These are phyloP conservation scores for Miltochrista miniata DNA, from an alignment of 2,888 invertebrate genomes.

Conservation along the genomic window DNA sequence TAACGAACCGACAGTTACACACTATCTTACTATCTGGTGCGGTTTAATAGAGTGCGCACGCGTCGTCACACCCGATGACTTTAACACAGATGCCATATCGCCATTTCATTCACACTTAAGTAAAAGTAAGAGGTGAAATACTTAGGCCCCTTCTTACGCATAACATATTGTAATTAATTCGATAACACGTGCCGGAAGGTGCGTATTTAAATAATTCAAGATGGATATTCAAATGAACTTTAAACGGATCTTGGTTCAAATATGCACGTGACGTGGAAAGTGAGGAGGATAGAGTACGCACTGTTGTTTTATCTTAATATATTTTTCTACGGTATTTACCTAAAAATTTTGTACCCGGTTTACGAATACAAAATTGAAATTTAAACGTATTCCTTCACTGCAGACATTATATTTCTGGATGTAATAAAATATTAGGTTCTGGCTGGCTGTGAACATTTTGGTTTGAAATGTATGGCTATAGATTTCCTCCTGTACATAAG, in stretches of 20 bases:
- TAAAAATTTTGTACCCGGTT: no score
- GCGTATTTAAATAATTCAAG: slow-evolving; percentile 37
- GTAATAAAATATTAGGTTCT: no score
- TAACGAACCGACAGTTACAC: slow-evolving; percentile 43
- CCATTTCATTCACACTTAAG: slow-evolving; percentile 18
- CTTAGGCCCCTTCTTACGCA: slow-evolving; percentile 12
- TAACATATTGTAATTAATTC: slow-evolving; percentile 35
- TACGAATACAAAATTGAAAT: no score
- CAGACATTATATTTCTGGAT: no score
- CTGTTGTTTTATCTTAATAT: not conserved
- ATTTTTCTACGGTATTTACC: not conserved
- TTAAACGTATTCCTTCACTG: no score
- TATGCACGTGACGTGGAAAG: slow-evolving; percentile 21
- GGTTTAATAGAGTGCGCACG: slow-evolving; percentile 58
- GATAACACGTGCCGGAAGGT: slow-evolving; percentile 40
- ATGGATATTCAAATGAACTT: slow-evolving; percentile 32
- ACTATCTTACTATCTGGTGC: slow-evolving; percentile 50
- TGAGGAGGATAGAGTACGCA: not conserved
- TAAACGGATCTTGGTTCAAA: slow-evolving; percentile 34
- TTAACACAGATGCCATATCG: slow-evolving; percentile 49
- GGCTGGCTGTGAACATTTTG: no score
- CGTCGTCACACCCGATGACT: slow-evolving; percentile 60
- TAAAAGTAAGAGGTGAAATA: slow-evolving; percentile 1
- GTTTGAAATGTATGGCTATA: no score
- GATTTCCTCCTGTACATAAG: no score